phyloP scores from a whole-genome alignment of 2,113 vertebrate species.

The Eidolon helvum region DNA sequence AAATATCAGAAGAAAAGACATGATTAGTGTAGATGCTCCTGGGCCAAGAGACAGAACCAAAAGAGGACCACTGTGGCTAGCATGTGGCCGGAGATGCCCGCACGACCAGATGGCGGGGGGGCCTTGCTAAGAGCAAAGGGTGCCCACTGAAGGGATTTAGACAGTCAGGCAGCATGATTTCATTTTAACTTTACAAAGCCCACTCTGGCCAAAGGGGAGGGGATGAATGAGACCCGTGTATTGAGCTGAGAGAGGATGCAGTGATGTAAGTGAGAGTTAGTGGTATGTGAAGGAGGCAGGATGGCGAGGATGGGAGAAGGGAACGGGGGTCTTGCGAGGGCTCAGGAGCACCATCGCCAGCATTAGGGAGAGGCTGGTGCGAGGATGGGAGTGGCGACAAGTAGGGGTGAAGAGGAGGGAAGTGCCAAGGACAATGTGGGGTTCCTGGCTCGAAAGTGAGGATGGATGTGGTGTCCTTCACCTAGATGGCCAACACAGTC shows the following conservation, averaged over 20 bases:
- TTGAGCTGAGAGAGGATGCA: background rate
- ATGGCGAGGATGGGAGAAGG: background rate
- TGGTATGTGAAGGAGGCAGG: too few species aligned
- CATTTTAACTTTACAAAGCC: background rate
- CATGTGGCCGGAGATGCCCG: background rate
- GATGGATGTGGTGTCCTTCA: background rate
- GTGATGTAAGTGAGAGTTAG: rapidly evolving
- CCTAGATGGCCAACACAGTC: background rate
- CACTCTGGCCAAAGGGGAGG: background rate
- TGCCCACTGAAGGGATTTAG: background rate
- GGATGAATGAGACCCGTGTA: rapidly evolving
- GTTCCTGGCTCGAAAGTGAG: background rate
- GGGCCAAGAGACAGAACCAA: background rate
- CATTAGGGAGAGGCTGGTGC: background rate
- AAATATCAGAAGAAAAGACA: background rate
- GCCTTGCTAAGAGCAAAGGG: background rate
- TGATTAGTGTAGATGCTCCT: background rate
- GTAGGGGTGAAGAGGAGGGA: background rate
- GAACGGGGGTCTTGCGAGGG: rapidly evolving
- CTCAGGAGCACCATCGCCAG: rapidly evolving
- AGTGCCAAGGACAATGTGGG: background rate
- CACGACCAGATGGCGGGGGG: too few species aligned
- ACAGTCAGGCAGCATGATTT: background rate
- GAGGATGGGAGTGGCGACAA: rapidly evolving
- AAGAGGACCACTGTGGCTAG: background rate